Evolutionary conservation across 2,113 vertebrate genomes (phyloP), one percentile per base, ranked within the genome.

Genomic region (Ciconia stormi): DNA sequence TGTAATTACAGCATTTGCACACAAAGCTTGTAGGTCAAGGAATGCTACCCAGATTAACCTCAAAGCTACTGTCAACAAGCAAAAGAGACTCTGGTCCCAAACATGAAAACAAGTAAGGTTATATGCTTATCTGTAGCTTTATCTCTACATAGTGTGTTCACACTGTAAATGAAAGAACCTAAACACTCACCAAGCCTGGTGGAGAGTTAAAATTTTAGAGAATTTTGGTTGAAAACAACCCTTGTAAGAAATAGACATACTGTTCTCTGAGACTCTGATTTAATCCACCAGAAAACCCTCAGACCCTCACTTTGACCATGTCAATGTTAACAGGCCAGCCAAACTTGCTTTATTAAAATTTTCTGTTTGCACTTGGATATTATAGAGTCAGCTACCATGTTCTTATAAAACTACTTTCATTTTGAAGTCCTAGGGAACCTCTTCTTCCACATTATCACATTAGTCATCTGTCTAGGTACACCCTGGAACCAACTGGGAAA

Each of bases 361-460:
- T 50, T 38, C 58, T 44, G 32, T 62, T 40, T 84, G 36, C 58
- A 76, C 23, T 80, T 62, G 13, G 25, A 7, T 77, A 44, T n/a
- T 77, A 50, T 3, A 65, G 27, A 34, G 32, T 50, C 47, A 71
- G 46, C 11, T 21, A 76, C n/a, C 14, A 11, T 0, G 0, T 21
- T 49, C 52, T 38, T 49, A 32, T 3, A 78, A 36, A 90, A 67
- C 17, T 32, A 9, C 27, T 52, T 85, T 65, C 6, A 19, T 46
- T 67, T 56, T 52, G 44, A 62, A 50, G 23, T 38, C 55, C 30
- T 36, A 62, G 34, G n/a, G 53, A 56, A 29, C 49, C 22, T 50
- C 50, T 59, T 32, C 36, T 78, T 67, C 42, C 15, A 17, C 36
- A n/a, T 32, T 23, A 46, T 27, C 46, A 30, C 7, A 4, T 50